phyloP scores from a whole-genome alignment of 2,888 invertebrate species.

The Pomacea canaliculata region DNA sequence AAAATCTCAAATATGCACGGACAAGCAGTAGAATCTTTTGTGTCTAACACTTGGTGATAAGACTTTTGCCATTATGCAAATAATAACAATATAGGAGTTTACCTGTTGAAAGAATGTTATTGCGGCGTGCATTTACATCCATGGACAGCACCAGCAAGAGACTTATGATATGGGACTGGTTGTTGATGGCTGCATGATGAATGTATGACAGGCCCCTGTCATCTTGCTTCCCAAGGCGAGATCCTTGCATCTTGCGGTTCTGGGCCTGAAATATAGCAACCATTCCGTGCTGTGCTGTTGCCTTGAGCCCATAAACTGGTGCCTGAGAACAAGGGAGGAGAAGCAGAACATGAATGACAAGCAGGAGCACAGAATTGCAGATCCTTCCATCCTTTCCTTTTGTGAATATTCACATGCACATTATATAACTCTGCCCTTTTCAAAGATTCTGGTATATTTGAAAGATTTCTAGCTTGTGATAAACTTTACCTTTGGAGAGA shows the following conservation, averaged over 20 bases:
- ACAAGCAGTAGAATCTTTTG: too few species aligned
- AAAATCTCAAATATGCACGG: too few species aligned
- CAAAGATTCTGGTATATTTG: too few species aligned
- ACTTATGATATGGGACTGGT: slow-evolving; percentile 66
- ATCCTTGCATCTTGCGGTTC: slow-evolving; percentile 60
- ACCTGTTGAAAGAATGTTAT: slow-evolving; percentile 62
- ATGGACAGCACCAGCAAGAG: slow-evolving; percentile 63
- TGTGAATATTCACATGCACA: too few species aligned
- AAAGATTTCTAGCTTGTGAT: too few species aligned
- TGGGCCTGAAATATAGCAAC: slow-evolving; percentile 65
- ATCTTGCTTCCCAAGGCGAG: slow-evolving; percentile 67
- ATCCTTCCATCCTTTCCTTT: too few species aligned
- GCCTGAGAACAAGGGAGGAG: slow-evolving; percentile 47
- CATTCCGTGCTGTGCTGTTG: slow-evolving; percentile 65
- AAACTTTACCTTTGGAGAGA: too few species aligned
- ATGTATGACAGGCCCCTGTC: slow-evolving; percentile 66
- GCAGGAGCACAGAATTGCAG: background rate
- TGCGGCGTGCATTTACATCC: slow-evolving; percentile 66
- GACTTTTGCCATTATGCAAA: too few species aligned
- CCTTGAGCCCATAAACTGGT: slow-evolving; percentile 59
- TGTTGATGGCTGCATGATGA: slow-evolving; percentile 69
- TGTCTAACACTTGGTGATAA: too few species aligned
- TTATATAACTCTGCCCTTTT: too few species aligned
- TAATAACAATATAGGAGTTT: background rate
- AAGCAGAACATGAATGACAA: background rate